Evolutionary conservation across 2,888 invertebrate genomes (phyloP), one percentile per base, ranked within the genome.

Genomic region (Stenotaenia linearis): DNA sequence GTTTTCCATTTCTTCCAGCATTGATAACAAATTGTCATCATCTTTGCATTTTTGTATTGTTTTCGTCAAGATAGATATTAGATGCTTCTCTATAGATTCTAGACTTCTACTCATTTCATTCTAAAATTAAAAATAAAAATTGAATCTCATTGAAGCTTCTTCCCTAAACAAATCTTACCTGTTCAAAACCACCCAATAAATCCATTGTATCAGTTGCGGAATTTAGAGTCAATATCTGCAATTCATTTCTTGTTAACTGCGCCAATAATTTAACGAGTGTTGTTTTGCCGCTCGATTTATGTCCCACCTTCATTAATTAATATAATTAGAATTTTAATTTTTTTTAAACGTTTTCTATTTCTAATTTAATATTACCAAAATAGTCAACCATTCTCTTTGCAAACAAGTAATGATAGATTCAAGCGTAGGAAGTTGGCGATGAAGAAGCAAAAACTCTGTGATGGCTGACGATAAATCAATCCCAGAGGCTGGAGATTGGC

Each of bases 101-200:
- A 50, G 18, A 50, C 50, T 50, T 18, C 50, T n/a, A 50, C 50
- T 6, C 21, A 50, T 21, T 18, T 50, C 50, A 50, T 50, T 50
- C 50, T 50, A 50, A 21, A 18, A 18, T 50, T 50, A 7, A 1
- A 0, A 1, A 5, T n/a, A n/a, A n/a, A n/a, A n/a, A n/a, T n/a
- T n/a, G n/a, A n/a, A n/a, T n/a, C n/a, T n/a, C n/a, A n/a, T n/a
- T n/a, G n/a, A n/a, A n/a, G n/a, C n/a, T n/a, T n/a, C n/a, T n/a
- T n/a, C n/a, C n/a, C n/a, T n/a, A n/a, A n/a, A n/a, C n/a, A n/a
- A n/a, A n/a, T n/a, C 89, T 88, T 84, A 92, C 91, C 91, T 99
- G 99, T 89, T 99, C 99, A 87, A 98, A 99, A 81, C 97, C 96
- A 78, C 99, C 99, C 0, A 98, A 89, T 78, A 98, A 91, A 85